phyloP scores from a whole-genome alignment of 2,888 invertebrate species.

The Antheraea assamensis region DNA sequence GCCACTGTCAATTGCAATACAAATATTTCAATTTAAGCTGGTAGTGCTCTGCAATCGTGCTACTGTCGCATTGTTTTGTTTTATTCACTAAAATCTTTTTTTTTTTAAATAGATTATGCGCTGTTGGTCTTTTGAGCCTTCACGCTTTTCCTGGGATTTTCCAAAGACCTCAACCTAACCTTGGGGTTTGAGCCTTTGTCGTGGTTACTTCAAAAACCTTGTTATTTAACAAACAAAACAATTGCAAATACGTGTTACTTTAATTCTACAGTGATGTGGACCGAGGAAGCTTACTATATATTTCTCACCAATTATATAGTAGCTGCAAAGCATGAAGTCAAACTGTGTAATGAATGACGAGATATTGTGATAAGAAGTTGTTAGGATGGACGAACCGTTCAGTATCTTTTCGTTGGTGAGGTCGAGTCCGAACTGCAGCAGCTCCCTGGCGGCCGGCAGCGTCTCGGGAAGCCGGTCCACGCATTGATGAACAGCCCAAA shows the following conservation, averaged over 20 bases:
- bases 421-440: conserved; percentile 87
- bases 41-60: neutral
- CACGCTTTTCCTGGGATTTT: neutral
- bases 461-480: conserved; percentile 88
- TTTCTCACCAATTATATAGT: neutral
- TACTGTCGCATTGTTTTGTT: neutral
- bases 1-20: too few relatives aligned
- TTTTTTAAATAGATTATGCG: too few relatives aligned
- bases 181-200: neutral
- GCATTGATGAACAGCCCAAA: conserved; percentile 92
- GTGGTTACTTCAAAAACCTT: too few relatives aligned
- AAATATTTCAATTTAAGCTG: neutral
- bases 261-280: too few relatives aligned
- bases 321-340: neutral
- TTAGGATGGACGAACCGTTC: conserved; percentile 56
- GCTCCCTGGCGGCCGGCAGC: conserved; percentile 86
- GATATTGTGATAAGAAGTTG: neutral
- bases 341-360: neutral
- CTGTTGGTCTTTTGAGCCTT: neutral
- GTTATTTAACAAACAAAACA: too few relatives aligned
- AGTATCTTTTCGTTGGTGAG: conserved; percentile 86
- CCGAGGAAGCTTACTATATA: too few relatives aligned
- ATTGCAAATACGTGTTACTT: too few relatives aligned
- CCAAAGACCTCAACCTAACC: neutral
- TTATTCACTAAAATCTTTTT: too few relatives aligned